Evolutionary conservation across 2,113 vertebrate species (phyloP), one percentile per base, ranked within the genome.

Genomic region (Notechis scutatus): DNA sequence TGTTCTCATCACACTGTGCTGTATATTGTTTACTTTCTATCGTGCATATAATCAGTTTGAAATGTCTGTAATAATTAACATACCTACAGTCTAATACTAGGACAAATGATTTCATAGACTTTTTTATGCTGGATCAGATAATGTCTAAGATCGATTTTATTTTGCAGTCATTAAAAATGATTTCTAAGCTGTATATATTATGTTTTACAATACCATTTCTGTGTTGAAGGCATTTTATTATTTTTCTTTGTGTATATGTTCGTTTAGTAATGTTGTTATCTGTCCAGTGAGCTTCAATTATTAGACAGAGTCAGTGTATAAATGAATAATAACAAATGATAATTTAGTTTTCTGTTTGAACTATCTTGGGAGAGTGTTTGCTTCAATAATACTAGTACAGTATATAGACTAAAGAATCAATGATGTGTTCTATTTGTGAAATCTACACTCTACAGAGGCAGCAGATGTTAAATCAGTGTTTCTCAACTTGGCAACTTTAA

Each of bases 1-100:
- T 2, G 42, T 94, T 94, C 0, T 10, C n/a, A 34, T 69, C 64
- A 69, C 29, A 69, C 5, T 69, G 64, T 69, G 5, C 29, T 42
- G 2, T 61, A 29, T 4, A 29, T 61, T 1, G 54, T 89, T 91
- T 93, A 45, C 52, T 93, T 89, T 94, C 50, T 89, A 95, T 89
- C 89, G 56, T 88, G 90, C 50, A 39, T 94, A 87, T 91, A 92
- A 93, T 94, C 91, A 74, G 26, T 89, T 92, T 94, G 52, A 64
- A 52, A n/a, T 64, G 39, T 69, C 42, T 3, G 89, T 45, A 54
- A 81, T 42, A 42, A 74, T 39, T 74, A 74, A 39, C 15, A 81
- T 81, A 39, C 6, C 21, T 26, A 45, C 54, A 29, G 15, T 14
- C 29, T 34, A 42, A 81, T 11, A 92, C 23, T 47, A 69, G 59